These are phyloP conservation scores for Prosapia bicincta DNA, from an alignment of 2,888 invertebrate species.

Conservation along the genomic window DNA sequence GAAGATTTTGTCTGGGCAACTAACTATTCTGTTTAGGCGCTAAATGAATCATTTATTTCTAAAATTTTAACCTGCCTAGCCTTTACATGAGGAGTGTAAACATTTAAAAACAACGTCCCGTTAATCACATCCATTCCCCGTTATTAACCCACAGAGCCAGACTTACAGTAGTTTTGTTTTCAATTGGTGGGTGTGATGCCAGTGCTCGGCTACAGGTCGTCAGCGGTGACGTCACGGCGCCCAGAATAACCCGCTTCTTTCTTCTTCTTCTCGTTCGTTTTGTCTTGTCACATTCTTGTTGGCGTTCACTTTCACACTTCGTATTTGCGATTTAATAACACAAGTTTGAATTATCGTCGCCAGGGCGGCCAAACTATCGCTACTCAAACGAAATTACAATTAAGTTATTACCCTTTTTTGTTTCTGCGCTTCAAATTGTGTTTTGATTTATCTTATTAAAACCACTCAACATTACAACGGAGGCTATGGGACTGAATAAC, in stretches of 20 bases:
- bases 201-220: neutral
- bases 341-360: neutral
- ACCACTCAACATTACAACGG: too few species aligned
- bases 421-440: too few species aligned
- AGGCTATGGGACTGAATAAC: too few species aligned
- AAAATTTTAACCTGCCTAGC: too few species aligned
- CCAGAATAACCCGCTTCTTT: neutral
- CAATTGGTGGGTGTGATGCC: neutral
- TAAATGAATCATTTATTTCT: too few species aligned
- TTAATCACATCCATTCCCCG: too few species aligned
- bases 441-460: too few species aligned
- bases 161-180: neutral
- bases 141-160: too few species aligned
- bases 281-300: neutral
- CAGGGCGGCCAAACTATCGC: neutral
- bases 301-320: neutral
- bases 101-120: too few species aligned
- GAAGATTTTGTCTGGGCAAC: too few species aligned
- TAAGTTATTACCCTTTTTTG: neutral
- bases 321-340: neutral
- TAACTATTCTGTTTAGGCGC: too few species aligned
- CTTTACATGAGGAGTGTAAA: too few species aligned
- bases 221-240: neutral
- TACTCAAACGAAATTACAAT: neutral
- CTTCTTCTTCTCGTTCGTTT: neutral